Evolutionary conservation across 2,797 vertebrate species (phyloP).

Genomic region (Sebastes itinus): DNA sequence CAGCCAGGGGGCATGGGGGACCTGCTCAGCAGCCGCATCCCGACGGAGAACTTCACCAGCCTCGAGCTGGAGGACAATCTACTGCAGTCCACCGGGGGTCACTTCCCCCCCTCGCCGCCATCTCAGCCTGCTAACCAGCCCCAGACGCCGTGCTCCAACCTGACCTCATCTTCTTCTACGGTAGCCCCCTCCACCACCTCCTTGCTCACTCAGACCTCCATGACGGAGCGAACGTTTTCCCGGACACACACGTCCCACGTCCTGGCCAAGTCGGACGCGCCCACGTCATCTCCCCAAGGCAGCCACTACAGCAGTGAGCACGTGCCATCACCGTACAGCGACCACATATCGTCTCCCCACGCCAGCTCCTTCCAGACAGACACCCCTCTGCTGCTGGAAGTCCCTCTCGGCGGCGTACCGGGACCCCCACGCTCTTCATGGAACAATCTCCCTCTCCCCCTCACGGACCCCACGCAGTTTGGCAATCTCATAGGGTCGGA

Average conservation of each 20-base stretch:
- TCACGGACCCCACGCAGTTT: conserved; percentile 92
- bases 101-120: conserved; percentile 89
- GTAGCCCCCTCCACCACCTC: conserved; percentile 68
- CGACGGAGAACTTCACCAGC: conserved; percentile 92
- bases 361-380: conserved; percentile 91
- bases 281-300: conserved; percentile 91
- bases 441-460: conserved; percentile 91
- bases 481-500: conserved; percentile 93
- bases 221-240: conserved; percentile 92
- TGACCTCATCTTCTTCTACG: conserved; percentile 63
- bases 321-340: conserved; percentile 94
- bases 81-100: conserved; percentile 90
- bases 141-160: conserved; percentile 73
- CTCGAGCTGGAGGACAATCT: conserved; percentile 97
- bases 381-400: conserved; percentile 93
- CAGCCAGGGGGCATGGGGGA: conserved; percentile 91
- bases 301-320: conserved; percentile 97
- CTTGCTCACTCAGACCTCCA: conserved; percentile 88
- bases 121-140: conserved; percentile 84
- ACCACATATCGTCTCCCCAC: conserved; percentile 95
- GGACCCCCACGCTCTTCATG: conserved; percentile 91
- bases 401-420: conserved; percentile 90
- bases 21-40: conserved; percentile 92
- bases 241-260: conserved; percentile 89
- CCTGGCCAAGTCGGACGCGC: conserved; percentile 91